These are phyloP conservation scores for Trachelipus rathkii DNA, from an alignment of 1,140 invertebrate species.

Conservation along the genomic window DNA sequence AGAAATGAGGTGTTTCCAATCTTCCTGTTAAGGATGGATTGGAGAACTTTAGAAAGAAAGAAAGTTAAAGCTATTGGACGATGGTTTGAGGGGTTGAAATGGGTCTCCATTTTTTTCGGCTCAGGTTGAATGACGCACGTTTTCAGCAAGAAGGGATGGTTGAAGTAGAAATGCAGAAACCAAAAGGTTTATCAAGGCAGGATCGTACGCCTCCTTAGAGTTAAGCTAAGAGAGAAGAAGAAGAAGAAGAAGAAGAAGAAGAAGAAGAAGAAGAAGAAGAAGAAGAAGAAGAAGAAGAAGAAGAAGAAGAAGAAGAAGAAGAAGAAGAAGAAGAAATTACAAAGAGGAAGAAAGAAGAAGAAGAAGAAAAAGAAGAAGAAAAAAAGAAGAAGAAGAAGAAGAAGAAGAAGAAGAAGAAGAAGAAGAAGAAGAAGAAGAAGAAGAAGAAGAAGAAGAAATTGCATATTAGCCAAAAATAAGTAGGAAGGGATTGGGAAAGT, in stretches of 20 bases:
- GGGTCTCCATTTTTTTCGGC: no score
- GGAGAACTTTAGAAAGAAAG: no score
- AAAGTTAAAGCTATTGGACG: no score
- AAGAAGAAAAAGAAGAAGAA: not conserved
- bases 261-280: conserved; percentile 9
- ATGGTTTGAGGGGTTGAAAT: no score
- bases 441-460: not conserved
- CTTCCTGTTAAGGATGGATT: no score
- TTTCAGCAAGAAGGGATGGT: no score
- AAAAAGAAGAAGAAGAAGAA: not conserved
- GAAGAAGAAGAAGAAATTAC: conserved; percentile 11
- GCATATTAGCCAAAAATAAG: not conserved
- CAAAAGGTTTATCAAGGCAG: no score
- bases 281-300: conserved; percentile 9
- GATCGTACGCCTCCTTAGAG: no score
- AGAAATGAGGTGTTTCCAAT: no score
- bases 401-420: conserved; percentile 8
- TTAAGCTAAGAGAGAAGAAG: conserved; percentile 9
- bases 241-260: conserved; percentile 9
- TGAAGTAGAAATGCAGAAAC: no score
- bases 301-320: conserved; percentile 11
- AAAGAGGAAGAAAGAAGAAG: no score
- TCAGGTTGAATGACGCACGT: no score
- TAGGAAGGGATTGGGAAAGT: not conserved
- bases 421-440: not conserved